Conservation (phyloP, 2,888 invertebrate genomes). For the Zygogramma bicolorata region DNA sequence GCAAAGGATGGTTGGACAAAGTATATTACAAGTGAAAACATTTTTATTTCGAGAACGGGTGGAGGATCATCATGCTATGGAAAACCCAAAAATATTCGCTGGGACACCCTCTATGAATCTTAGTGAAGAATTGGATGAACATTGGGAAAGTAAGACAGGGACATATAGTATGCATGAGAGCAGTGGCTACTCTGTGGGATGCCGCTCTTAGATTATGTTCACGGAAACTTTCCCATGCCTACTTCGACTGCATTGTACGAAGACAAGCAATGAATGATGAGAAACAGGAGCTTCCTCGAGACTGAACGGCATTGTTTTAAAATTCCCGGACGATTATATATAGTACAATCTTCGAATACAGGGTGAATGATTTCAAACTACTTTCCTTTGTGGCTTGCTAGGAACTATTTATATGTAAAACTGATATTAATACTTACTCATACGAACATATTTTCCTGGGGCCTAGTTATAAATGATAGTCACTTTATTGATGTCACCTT, state of each 20-base stretch:
- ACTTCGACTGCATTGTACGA: constrained; percentile 49
- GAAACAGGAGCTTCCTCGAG: constrained; percentile 46
- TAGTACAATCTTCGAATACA: neutral
- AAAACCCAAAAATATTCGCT: neutral
- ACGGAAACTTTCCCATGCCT: constrained; percentile 57
- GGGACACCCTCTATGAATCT: neutral
- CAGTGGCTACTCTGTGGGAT: constrained; percentile 47
- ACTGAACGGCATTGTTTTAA: constrained; percentile 2
- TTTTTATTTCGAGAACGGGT: too few species aligned
- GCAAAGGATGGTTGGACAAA: too few species aligned
- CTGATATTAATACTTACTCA: too few species aligned
- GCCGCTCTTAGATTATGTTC: constrained; percentile 52
- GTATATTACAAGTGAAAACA: too few species aligned
- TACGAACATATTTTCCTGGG: too few species aligned
- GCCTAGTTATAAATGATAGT: too few species aligned
- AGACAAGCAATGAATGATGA: constrained; percentile 57
- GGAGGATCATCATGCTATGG: too few species aligned
- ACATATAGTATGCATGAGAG: constrained; percentile 42
- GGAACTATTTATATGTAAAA: too few species aligned
- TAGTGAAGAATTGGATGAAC: constrained; percentile 11
- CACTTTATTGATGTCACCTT: too few species aligned
- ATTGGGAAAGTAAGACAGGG: constrained; percentile 21
- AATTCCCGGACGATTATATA: neutral
- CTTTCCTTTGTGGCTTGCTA: neutral
- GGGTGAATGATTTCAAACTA: neutral